Evolutionary conservation across 2,888 invertebrate genomes (phyloP), one percentile per base, ranked within the genome.

Genomic region (Allophyes oxyacanthae): DNA sequence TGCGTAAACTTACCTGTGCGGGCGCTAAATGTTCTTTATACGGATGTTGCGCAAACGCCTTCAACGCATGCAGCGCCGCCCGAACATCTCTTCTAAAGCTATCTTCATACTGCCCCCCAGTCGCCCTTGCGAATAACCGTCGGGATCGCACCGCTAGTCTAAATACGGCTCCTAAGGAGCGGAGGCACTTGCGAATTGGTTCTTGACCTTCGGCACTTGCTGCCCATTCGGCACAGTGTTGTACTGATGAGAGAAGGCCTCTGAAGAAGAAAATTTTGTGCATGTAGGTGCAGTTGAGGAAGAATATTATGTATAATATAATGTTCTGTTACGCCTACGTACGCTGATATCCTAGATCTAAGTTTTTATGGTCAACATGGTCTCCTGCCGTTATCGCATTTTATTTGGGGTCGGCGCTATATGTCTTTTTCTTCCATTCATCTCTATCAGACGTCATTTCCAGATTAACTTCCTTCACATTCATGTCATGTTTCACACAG

Each of bases 61-160:
- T 97, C 40, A 98, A 92, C 0, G 98, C 97, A 0, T 95, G 95
- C 69, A 98, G 96, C 0, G 98, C 96, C 37, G 96, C 96, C 70
- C 97, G 96, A 11, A 98, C 95, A 82, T 98, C 98, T 11, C 97
- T 86, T 8, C 96, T 94, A 83, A 98, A 98, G 77, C 97, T 97
- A 80, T 98, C 98, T 81, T 98, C 98, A 81, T 97, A 97, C 86
- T 98, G 97, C 0, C 98, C 98, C 7, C 97, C 97, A 0, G 98
- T 98, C 0, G 98, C 98, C 13, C 97, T 94, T 0, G 97, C 96
- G 91, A 98, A 98, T 34, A 98, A 84, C 34, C 97, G 87, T 6
- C 98, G 95, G 37, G 98, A 99, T 75, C 98, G 97, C 33, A 99
- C 98, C 1, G 99, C 97, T 76, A 99, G 95, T 67, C 98, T 97